Evolutionary conservation across 2,797 vertebrate genomes (phyloP), one percentile per base, ranked within the genome.

Genomic region (Cossypha caffra): DNA sequence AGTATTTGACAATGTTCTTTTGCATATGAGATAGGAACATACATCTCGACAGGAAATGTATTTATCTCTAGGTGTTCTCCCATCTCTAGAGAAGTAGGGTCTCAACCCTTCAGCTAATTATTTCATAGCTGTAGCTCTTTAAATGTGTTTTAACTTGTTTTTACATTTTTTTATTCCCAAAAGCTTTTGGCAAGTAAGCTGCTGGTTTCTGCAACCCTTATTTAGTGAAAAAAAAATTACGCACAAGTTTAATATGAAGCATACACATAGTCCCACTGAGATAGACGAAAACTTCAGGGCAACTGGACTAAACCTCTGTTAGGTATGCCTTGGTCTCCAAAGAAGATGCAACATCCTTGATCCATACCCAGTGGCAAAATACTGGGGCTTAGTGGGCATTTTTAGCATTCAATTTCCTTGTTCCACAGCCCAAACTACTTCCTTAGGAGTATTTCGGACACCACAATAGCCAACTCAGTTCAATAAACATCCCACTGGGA

Each of bases 241-340:
- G 26, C 21, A 21, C 3, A 11, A 25, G 6, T 73, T 91, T 40
- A 62, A 29, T 5, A 25, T 38, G n/a, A 63, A 59, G 6, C 21
- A 76, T 12, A 11, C 2, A 23, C 1, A 0, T 15, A 48, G n/a
- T 52, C 9, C 4, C 13, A 29, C 40, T 8, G 37, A 84, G 17
- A 62, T 13, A 81, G 61, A 54, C 5, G 7, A 10, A 62, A 68
- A 23, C 23, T 61, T 55, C 4, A 10, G 20, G 33, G 40, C 40
- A 86, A 29, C 16, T 59, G 20, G 11, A 26, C 20, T 38, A 37
- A 62, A 19, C 19, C 40, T 86, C 1, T 38, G 6, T 33, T 50
- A 57, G 48, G 2, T 10, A 38, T 28, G 37, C 24, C 9, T 75
- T 83, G 8, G 33, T 76, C 31, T 64, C 13, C 45, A 29, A 57